phyloP scores from a whole-genome alignment of 2,113 vertebrate species.

The Ptilorrhoa leucosticta region DNA sequence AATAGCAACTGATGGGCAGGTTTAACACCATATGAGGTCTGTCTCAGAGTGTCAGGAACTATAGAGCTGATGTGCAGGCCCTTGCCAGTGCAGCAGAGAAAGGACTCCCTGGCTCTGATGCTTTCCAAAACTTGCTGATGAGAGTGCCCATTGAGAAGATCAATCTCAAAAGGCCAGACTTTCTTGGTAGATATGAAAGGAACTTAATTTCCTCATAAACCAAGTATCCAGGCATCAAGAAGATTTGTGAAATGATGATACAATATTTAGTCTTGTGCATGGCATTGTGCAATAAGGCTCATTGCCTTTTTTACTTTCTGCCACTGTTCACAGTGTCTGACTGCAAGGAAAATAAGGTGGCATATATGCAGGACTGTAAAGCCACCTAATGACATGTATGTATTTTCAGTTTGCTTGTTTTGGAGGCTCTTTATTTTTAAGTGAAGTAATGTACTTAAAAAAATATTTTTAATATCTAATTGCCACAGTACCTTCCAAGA shows the following conservation, averaged over 20 bases:
- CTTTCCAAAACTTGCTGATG: background rate
- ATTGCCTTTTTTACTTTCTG: background rate
- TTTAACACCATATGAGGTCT: background rate
- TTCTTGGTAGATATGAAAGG: background rate
- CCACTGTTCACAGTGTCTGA: background rate
- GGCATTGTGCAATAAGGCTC: background rate
- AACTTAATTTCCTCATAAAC: background rate
- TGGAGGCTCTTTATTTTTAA: background rate
- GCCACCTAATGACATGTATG: background rate
- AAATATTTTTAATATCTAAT: background rate
- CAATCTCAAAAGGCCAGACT: background rate
- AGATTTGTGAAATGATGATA: background rate
- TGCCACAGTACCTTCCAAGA: background rate
- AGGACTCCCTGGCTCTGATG: background rate
- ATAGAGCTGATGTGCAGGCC: background rate
- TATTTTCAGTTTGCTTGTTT: background rate
- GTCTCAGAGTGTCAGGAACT: background rate
- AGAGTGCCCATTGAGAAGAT: background rate
- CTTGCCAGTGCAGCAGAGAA: background rate
- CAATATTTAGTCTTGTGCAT: background rate
- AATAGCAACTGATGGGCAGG: background rate
- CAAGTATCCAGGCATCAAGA: background rate
- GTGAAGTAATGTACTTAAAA: background rate
- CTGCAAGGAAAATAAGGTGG: background rate
- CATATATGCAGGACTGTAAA: background rate